Percentiles rank a stretch among this genome's conserved stretches.
These are phyloP conservation scores for Meghimatium bilineatum DNA, from an alignment of 2,888 invertebrate species.

Conservation along the genomic window DNA sequence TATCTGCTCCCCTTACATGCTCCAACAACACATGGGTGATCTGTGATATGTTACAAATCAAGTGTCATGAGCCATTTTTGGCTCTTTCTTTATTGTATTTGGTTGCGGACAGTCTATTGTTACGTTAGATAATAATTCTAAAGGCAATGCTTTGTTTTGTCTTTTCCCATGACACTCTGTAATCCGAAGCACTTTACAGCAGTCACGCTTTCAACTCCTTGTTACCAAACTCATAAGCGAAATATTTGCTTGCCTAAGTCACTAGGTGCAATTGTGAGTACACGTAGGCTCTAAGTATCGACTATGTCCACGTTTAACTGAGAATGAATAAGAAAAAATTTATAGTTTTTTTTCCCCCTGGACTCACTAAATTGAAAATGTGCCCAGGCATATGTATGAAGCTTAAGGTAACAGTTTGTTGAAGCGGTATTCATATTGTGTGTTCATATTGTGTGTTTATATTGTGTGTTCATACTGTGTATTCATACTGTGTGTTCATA, in stretches of 20 bases:
- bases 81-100: no score
- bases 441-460: no score
- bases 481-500: no score
- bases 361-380: neutral
- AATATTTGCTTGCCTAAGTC: conserved; percentile 31
- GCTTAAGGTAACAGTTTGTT: no score
- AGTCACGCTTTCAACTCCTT: neutral
- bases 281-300: neutral
- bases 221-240: conserved; percentile 14
- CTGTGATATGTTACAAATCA: no score
- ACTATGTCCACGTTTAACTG: neutral
- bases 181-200: neutral
- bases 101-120: neutral
- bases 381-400: neutral
- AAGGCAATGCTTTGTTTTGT: neutral
- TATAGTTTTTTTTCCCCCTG: neutral
- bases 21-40: no score
- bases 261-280: conserved; percentile 11
- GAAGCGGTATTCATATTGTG: no score
- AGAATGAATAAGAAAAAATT: neutral
- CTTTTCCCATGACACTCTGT: neutral
- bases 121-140: neutral
- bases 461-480: no score
- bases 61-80: no score
- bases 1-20: no score